A percentile compares a stretch with the other conserved stretches of the same genome.
phyloP scores from a whole-genome alignment of 2,888 invertebrate genomes.

The Cyrtodaria siliqua region DNA sequence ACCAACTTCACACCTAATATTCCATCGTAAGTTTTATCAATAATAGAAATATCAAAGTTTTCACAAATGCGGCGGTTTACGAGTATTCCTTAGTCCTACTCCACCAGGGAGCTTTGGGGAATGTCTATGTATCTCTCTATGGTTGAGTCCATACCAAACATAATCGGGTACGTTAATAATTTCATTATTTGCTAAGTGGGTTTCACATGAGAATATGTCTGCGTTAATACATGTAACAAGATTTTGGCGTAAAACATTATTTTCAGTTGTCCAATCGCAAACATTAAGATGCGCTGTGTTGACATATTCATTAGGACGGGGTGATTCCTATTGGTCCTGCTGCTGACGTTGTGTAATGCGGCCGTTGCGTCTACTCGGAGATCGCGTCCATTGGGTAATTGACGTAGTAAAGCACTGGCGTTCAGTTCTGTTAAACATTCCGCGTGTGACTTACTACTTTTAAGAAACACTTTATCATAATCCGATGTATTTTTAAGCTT shows the following conservation, averaged over 20 bases:
- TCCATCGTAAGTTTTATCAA: constrained; percentile 37
- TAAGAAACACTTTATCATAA: constrained; percentile 32
- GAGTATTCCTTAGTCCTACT: constrained; percentile 39
- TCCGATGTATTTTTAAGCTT: not conserved
- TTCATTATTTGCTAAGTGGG: constrained; percentile 18
- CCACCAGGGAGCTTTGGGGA: constrained; percentile 51
- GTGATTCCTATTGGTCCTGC: constrained; percentile 11
- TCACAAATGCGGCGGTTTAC: constrained; percentile 21
- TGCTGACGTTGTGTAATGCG: constrained; percentile 26
- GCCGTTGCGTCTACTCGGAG: constrained; percentile 37
- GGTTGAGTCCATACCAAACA: constrained; percentile 37
- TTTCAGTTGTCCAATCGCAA: constrained; percentile 55
- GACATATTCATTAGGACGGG: constrained; percentile 23
- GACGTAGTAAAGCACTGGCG: constrained; percentile 35
- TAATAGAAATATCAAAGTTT: constrained; percentile 21
- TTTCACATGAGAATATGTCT: constrained; percentile 46
- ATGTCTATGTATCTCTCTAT: constrained; percentile 23
- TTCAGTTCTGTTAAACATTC: constrained; percentile 44
- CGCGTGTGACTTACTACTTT: constrained; percentile 25
- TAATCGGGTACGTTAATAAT: constrained; percentile 26
- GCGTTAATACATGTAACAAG: constrained; percentile 34
- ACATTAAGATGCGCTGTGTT: constrained; percentile 53
- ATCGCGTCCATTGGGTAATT: constrained; percentile 32
- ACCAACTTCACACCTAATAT: constrained; percentile 31
- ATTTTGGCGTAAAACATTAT: constrained; percentile 19